Base-by-base conservation (phyloP, 2,113 vertebrate genomes). In the Lophura nycthemera region DNA sequence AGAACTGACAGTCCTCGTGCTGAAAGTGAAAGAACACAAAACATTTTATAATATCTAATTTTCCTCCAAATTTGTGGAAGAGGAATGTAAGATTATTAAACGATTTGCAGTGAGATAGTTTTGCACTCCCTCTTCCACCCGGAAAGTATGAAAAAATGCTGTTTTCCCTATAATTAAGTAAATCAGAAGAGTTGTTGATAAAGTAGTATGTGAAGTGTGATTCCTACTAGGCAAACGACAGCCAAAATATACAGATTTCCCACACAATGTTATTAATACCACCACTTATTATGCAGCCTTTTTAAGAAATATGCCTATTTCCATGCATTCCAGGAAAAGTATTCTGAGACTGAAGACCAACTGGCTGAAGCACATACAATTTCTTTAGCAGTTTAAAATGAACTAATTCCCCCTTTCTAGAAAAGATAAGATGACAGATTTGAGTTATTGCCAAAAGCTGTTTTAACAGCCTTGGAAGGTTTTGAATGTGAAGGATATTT, bases 131-230 rank as follows among this genome's bases (percentile, higher is more conserved):
- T 94, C 75, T 96, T 93, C 84, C 66, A 93, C 47, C 19, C 30
- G 6, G 83, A 95, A 89, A 29, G 89, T 85, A 83, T 17, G 64
- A 96, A 91, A 85, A 93, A 80, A 70, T 65, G 34, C 56, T 91
- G 61, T 90, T 86, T 96, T 94, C 61, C 34, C 47, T 83, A 32
- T 83, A 92, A 97, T 96, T 92, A 96, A 92, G 93, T 90, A 95
- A 96, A 94, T 20, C 32, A 66, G 43, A 67, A 72, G 50, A 75
- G 40, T 72, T 95, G 67, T 63, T 96, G 29, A 18, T 50, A 40
- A 30, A 57, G 72, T 34, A 75, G 50, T 59, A 48, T 57, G 77
- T 72, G 82, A 74, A 72, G 59, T 77, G 48, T 75, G 34, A 95
- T 96, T 93, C 79, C 52, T 56, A 21, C 29, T 40, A 13, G 60